These are phyloP conservation scores for Sinocyclocheilus grahami DNA, from an alignment of 2,113 vertebrate species.

Conservation along the genomic window DNA sequence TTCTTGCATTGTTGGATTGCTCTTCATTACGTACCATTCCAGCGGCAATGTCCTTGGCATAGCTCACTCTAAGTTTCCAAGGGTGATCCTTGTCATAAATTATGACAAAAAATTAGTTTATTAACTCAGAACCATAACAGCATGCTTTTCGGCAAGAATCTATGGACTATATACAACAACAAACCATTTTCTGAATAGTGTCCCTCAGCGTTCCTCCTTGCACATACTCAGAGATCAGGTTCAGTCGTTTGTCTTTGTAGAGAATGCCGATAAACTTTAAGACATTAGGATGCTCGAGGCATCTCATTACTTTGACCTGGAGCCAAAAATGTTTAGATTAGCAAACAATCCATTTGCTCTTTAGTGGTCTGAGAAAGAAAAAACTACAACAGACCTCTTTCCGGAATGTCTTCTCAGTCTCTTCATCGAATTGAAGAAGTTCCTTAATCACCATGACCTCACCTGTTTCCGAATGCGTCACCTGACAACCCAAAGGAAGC, in stretches of 20 bases:
- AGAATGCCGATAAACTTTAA: constrained; percentile 95
- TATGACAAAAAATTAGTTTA: neutral
- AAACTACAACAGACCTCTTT: constrained; percentile 82
- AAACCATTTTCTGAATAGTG: constrained; percentile 90
- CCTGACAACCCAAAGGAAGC: constrained; percentile 69
- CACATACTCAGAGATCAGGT: constrained; percentile 96
- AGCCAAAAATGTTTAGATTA: neutral
- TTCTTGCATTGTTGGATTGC: neutral
- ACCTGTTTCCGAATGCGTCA: constrained; percentile 90
- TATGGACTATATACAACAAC: neutral
- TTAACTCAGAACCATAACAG: neutral
- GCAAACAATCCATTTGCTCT: neutral
- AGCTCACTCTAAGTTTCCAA: constrained; percentile 90
- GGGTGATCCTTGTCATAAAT: constrained; percentile 85
- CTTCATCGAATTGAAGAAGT: constrained; percentile 92
- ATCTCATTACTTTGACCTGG: constrained; percentile 98
- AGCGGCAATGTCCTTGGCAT: constrained; percentile 90
- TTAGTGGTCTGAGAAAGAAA: neutral
- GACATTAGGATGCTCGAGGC: constrained; percentile 94
- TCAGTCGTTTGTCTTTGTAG: constrained; percentile 95
- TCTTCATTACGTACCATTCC: constrained; percentile 83
- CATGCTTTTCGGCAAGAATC: neutral
- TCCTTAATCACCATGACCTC: constrained; percentile 99
- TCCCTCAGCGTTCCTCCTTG: constrained; percentile 89
- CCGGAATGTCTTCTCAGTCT: constrained; percentile 92